Evolutionary conservation across 2,888 invertebrate species (phyloP).

Genomic region (Pheosia gnoma): DNA sequence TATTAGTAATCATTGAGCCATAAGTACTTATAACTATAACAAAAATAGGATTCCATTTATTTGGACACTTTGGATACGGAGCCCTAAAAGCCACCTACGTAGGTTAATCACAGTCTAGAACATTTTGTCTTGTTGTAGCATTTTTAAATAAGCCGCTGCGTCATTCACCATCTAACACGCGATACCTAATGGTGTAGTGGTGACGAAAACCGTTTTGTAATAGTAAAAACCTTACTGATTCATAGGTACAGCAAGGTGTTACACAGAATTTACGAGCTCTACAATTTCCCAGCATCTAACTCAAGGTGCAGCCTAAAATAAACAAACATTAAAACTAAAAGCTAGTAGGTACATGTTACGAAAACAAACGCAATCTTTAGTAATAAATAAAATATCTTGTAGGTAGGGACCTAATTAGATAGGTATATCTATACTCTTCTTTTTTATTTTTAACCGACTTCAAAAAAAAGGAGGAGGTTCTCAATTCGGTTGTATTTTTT

Average conservation of each 20-base stretch:
- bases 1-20: neutral
- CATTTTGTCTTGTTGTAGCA: neutral
- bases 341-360: neutral
- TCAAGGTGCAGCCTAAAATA: conserved; percentile 1
- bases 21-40: neutral
- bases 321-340: neutral
- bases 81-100: too few relatives aligned
- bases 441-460: too few relatives aligned
- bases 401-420: too few relatives aligned
- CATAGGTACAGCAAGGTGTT: conserved; percentile 3
- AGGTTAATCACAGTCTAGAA: neutral
- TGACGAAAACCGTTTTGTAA: conserved; percentile 22
- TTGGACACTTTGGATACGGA: too few relatives aligned
- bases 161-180: neutral
- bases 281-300: neutral
- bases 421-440: too few relatives aligned
- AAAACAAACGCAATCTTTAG: neutral
- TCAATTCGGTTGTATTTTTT: too few relatives aligned
- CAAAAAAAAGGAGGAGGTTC: too few relatives aligned
- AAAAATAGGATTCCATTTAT: too few relatives aligned
- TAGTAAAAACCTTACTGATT: conserved; percentile 22
- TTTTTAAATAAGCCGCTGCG: conserved; percentile 1
- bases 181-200: conserved; percentile 5
- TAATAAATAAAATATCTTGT: too few relatives aligned
- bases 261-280: conserved; percentile 2